phyloP scores from a whole-genome alignment of 2,797 vertebrate genomes.

The Sebastes kiyomatsui region DNA sequence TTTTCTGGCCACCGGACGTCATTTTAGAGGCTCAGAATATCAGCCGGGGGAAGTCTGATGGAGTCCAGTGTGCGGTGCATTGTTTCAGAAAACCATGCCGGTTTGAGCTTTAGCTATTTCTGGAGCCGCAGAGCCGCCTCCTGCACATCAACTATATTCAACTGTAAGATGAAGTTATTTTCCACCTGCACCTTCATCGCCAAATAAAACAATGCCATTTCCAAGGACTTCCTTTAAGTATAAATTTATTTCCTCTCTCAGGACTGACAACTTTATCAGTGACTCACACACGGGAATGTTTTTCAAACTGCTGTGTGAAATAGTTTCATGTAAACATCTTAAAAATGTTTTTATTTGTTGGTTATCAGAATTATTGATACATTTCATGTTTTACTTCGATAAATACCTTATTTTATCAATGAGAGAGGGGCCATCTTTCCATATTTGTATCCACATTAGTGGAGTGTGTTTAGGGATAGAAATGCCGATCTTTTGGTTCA shows the following conservation, averaged over 20 bases:
- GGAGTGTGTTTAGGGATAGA: background rate
- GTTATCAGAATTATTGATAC: background rate
- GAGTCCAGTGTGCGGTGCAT: slow-evolving; percentile 68
- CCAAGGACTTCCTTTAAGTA: slow-evolving; percentile 69
- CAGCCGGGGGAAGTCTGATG: slow-evolving; percentile 76
- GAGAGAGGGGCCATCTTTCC: background rate
- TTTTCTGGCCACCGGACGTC: slow-evolving; percentile 70
- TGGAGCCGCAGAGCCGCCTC: slow-evolving; percentile 54
- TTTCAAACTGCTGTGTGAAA: slow-evolving; percentile 4
- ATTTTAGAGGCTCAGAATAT: slow-evolving; percentile 79
- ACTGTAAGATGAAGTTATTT: slow-evolving; percentile 58
- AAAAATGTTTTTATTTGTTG: slow-evolving; percentile 5
- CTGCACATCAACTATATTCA: slow-evolving; percentile 61
- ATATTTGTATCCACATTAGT: background rate
- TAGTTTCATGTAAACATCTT: background rate
- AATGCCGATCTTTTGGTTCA: background rate
- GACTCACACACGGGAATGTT: slow-evolving; percentile 39
- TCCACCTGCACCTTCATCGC: slow-evolving; percentile 52
- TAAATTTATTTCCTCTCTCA: slow-evolving; percentile 58
- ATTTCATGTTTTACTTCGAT: background rate
- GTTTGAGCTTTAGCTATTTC: slow-evolving; percentile 74
- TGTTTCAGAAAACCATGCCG: slow-evolving; percentile 71
- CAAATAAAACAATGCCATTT: slow-evolving; percentile 76
- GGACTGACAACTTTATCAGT: slow-evolving; percentile 28
- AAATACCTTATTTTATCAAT: background rate